Conservation (phyloP, 2,888 invertebrate species). For the Byasa hedistus region DNA sequence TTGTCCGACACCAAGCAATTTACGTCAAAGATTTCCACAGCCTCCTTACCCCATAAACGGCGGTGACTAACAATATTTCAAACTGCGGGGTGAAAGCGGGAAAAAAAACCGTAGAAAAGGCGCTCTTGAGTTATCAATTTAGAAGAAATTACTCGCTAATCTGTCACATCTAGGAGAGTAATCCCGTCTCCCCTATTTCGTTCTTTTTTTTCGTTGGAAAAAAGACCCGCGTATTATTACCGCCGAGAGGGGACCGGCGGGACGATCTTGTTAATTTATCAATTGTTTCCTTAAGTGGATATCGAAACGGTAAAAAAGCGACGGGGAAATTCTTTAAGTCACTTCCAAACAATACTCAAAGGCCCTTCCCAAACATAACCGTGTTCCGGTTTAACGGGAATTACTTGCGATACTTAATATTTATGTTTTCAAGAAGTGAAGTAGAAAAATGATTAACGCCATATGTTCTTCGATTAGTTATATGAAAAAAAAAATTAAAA, state of each 20-base stretch:
- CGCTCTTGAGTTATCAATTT: slow-evolving; percentile 77
- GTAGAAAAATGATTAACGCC: too few relatives aligned
- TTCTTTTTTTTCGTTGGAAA: slow-evolving; percentile 43
- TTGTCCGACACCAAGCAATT: slow-evolving; percentile 15
- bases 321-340: background rate
- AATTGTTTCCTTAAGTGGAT: slow-evolving; percentile 62
- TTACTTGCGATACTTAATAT: too few relatives aligned
- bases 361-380: background rate
- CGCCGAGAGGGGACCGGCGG: slow-evolving; percentile 45
- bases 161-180: slow-evolving; percentile 74
- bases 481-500: too few relatives aligned
- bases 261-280: slow-evolving; percentile 72
- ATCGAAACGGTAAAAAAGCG: slow-evolving; percentile 26
- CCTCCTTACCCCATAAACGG: slow-evolving; percentile 40
- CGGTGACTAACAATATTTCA: slow-evolving; percentile 68
- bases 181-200: slow-evolving; percentile 64
- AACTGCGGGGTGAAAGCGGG: slow-evolving; percentile 41
- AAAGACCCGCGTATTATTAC: slow-evolving; percentile 43
- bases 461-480: too few relatives aligned
- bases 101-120: slow-evolving; percentile 48
- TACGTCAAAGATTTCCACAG: slow-evolving; percentile 27
- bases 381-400: too few relatives aligned
- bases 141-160: slow-evolving; percentile 75
- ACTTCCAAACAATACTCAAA: background rate
- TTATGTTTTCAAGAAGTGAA: too few relatives aligned